Conservation (phyloP, 2,888 invertebrate genomes). For the Netelia virgata region DNA sequence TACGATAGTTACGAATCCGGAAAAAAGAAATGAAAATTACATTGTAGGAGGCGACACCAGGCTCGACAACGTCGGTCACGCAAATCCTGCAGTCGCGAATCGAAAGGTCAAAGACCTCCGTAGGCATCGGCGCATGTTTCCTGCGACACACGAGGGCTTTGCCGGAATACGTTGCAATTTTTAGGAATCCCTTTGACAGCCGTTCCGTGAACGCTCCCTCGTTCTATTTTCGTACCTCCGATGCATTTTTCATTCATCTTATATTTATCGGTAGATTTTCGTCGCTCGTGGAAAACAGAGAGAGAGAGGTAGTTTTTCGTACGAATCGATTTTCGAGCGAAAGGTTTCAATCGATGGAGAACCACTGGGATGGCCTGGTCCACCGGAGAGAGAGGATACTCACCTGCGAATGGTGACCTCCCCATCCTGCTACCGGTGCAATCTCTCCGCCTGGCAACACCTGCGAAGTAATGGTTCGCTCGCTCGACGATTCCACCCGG, state of each 20-base stretch:
- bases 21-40: slow-evolving; percentile 42
- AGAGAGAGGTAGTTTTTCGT: background rate
- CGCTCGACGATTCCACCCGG: background rate
- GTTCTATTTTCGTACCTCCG: background rate
- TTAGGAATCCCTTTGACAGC: background rate
- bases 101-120: slow-evolving; percentile 62
- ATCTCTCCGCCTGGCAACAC: slow-evolving; percentile 61
- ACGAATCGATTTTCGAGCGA: slow-evolving; percentile 23
- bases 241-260: slow-evolving; percentile 1
- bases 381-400: slow-evolving; percentile 58
- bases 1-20: no score
- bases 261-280: background rate
- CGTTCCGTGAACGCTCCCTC: background rate
- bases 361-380: slow-evolving; percentile 37
- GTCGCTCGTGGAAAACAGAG: background rate
- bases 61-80: slow-evolving; percentile 48
- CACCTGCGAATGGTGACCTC: slow-evolving; percentile 75
- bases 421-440: slow-evolving; percentile 66
- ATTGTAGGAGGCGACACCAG: slow-evolving; percentile 54
- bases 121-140: slow-evolving; percentile 84
- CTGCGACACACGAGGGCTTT: slow-evolving; percentile 85
- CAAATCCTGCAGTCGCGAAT: slow-evolving; percentile 56
- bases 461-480: slow-evolving; percentile 41
- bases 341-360: slow-evolving; percentile 10
- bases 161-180: slow-evolving; percentile 85